phyloP scores from a whole-genome alignment of 2,113 vertebrate species.

The Vidua macroura region DNA sequence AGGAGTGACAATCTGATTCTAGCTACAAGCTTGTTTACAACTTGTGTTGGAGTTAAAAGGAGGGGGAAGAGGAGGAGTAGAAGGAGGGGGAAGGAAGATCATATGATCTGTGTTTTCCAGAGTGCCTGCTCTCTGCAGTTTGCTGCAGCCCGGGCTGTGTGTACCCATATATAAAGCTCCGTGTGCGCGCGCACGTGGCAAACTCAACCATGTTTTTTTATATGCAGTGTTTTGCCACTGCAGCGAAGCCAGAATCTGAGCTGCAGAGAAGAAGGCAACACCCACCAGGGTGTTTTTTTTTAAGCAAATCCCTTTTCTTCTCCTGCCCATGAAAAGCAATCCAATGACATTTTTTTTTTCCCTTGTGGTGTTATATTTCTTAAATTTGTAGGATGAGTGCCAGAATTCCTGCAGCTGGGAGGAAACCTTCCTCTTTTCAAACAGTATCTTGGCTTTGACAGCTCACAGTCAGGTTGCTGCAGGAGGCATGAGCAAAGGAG shows the following conservation, averaged over 20 bases:
- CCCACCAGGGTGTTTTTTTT: background rate
- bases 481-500: background rate
- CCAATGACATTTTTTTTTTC: background rate
- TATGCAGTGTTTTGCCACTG: constrained; percentile 68
- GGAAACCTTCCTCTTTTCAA: constrained; percentile 27
- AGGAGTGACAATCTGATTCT: constrained; percentile 45
- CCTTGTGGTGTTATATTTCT: constrained; percentile 13
- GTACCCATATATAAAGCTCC: background rate
- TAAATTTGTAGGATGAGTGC: constrained; percentile 12
- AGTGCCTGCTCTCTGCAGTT: constrained; percentile 62
- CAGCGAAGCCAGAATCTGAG: constrained; percentile 54
- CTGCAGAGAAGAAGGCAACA: constrained; percentile 64
- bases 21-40: constrained; percentile 72
- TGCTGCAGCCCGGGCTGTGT: constrained; percentile 60
- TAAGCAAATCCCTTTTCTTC: background rate
- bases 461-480: constrained; percentile 36
- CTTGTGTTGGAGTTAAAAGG: constrained; percentile 50
- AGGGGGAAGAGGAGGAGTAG: constrained; percentile 52
- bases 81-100: constrained; percentile 41
- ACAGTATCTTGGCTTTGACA: constrained; percentile 16
- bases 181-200: background rate
- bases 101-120: constrained; percentile 69
- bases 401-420: constrained; percentile 50
- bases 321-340: background rate
- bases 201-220: constrained; percentile 27